Evolutionary conservation across 2,113 vertebrate species (phyloP), one percentile per base, ranked within the genome.

Genomic region (Cynoglossus semilaevis): DNA sequence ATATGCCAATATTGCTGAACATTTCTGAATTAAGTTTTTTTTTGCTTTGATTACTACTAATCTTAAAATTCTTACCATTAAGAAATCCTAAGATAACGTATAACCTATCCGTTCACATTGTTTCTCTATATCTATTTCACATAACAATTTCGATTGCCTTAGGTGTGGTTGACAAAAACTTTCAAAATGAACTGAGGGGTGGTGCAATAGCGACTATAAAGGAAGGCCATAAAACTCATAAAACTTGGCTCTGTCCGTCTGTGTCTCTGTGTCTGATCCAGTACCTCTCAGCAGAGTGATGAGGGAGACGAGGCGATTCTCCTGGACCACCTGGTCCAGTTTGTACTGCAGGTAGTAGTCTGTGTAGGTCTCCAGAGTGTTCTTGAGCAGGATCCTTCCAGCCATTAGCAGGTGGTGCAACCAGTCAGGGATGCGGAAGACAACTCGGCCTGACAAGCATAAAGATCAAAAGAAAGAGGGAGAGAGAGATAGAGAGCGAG

Each of bases 221-320:
- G 22, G 22, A 29, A 29, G 37, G 9, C 37, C 12, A 10, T 38
- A 9, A 38, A 9, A 38, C 9, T 38, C 37, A 38, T 36, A 36
- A 7, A 38, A 9, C 12, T 9, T 10, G 2, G 37, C 12, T 10
- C 12, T 34, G 14, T 38, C 11, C 40, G 53, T 66, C 9, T 16
- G 7, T 36, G 19, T 0, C 5, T 29, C 22, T 1, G 43, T 3
- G 4, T 15, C 48, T 13, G 10, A 34, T 9, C 6, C 1, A 1
- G 15, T 58, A 97, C 96, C 96, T 95, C 96, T 90, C n/a, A 98
- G 90, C 58, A 98, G 89, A 1, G 96, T 98, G 87, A 98, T 98
- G 54, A 98, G 90, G 0, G 95, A 98, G 51, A 98, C 94, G 8
- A 97, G 85, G 8, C 94, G 92, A 51, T 98, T 94, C 79, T 98